Conservation (phyloP, 2,797 vertebrate genomes). For the Myripristis murdjan region DNA sequence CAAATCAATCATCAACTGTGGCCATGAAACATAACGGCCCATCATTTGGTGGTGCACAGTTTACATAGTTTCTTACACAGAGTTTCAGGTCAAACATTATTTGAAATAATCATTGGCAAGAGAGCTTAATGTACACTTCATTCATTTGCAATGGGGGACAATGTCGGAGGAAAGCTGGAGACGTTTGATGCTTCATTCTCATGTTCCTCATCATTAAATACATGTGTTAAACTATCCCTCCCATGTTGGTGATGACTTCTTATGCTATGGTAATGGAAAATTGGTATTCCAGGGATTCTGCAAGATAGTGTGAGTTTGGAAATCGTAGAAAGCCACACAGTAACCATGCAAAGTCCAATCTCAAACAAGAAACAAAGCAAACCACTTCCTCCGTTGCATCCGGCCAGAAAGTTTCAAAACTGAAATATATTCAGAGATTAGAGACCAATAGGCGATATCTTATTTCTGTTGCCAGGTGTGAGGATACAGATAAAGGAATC, state of each 20-base stretch:
- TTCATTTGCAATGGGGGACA: not conserved
- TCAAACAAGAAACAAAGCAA: not conserved
- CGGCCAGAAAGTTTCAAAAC: not conserved
- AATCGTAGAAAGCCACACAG: not conserved
- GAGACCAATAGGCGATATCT: too few species aligned
- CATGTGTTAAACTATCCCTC: conserved; percentile 11
- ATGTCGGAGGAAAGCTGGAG: not conserved
- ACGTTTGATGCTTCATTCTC: conserved; percentile 7
- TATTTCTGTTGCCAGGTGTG: too few species aligned
- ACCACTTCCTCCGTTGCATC: not conserved
- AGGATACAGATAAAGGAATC: too few species aligned
- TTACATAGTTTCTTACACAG: not conserved
- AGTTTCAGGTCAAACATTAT: not conserved
- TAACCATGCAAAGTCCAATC: not conserved
- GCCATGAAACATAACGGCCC: not conserved
- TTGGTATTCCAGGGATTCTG: not conserved
- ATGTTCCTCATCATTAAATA: conserved; percentile 36
- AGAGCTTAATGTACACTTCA: not conserved
- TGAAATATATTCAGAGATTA: too few species aligned
- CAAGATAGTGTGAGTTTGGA: not conserved
- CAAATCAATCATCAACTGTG: not conserved
- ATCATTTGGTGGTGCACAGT: not conserved
- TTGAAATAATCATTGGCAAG: not conserved
- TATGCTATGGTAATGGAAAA: conserved; percentile 22
- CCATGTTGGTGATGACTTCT: not conserved